Base-by-base conservation (phyloP, 2,113 vertebrate genomes). In the Podarcis muralis region DNA sequence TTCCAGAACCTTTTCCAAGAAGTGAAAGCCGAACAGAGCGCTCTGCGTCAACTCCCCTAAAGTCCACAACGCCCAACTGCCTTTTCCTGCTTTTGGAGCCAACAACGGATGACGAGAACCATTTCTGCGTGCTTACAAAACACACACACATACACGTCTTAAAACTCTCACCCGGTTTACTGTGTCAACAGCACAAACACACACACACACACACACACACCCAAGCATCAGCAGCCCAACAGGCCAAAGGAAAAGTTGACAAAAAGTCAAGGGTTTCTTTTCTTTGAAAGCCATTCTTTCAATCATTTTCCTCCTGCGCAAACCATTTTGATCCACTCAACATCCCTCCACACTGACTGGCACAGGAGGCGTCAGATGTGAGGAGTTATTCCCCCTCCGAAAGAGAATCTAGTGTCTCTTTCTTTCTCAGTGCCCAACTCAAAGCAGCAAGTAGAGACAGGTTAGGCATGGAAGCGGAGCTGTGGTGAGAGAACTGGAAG, bases 391-490 rank as follows among this genome's bases (percentile, higher is more conserved):
- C 23, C 3, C 22, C 80, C 40, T 9, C 59, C 13, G 9, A 8
- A 40, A 16, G 2, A 7, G 0, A 32, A 59, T 18, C 43, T 37
- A 35, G 88, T 74, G 35, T 84, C 88, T 94, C 90, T 90, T 80
- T 72, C 0, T 66, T 79, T 0, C 66, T 89, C 88, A 90, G 84
- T 53, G 68, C 87, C 90, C 92, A 85, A 82, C 90, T 79, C 89
- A 83, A 92, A 90, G 2, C 57, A 23, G 27, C 93, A 92, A 90
- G 94, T 87, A 93, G 92, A 84, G 92, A 81, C 95, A 79, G 62
- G 94, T 77, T 92, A 57, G 6, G 94, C 86, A 81, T 23, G 0
- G 59, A 69, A 5, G 77, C 37, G 79, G 84, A 8, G 57, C 87
- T 32, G 0, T 0, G 53, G 16, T 16, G 48, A 90, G 87, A 87